Conservation (phyloP, 2,888 invertebrate genomes). For the Malthinus flaveolus region DNA sequence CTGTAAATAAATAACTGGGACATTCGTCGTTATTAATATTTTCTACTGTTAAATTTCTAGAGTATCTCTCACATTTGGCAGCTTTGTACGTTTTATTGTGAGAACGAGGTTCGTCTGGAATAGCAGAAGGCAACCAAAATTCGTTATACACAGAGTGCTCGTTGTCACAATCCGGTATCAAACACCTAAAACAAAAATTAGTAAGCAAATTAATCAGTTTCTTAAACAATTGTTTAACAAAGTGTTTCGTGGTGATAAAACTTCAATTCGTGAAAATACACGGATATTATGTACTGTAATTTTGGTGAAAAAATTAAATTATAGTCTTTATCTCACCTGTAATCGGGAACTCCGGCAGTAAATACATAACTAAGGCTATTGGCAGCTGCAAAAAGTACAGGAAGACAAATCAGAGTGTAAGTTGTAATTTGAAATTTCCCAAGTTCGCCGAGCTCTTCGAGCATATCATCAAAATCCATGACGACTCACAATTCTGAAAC, state of each 20-base stretch:
- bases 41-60: conserved; percentile 35
- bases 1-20: conserved; percentile 49
- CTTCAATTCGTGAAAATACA: no score
- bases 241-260: no score
- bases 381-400: conserved; percentile 63
- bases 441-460: conserved; percentile 64
- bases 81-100: conserved; percentile 41
- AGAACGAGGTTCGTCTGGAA: conserved; percentile 49
- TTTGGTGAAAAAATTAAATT: background rate
- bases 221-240: no score
- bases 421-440: conserved; percentile 62
- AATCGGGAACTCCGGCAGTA: conserved; percentile 62
- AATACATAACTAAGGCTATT: conserved; percentile 66
- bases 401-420: conserved; percentile 61
- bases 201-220: no score
- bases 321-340: conserved; percentile 53
- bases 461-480: conserved; percentile 66
- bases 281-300: background rate
- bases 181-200: conserved; percentile 58
- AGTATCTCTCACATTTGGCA: conserved; percentile 48
- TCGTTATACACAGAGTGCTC: conserved; percentile 46
- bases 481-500: conserved; percentile 10
- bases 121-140: conserved; percentile 57
- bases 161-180: conserved; percentile 61
- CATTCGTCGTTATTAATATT: conserved; percentile 42